These are phyloP conservation scores for Trochalopteron elliotii DNA, from an alignment of 2,113 vertebrate genomes.

Conservation along the genomic window DNA sequence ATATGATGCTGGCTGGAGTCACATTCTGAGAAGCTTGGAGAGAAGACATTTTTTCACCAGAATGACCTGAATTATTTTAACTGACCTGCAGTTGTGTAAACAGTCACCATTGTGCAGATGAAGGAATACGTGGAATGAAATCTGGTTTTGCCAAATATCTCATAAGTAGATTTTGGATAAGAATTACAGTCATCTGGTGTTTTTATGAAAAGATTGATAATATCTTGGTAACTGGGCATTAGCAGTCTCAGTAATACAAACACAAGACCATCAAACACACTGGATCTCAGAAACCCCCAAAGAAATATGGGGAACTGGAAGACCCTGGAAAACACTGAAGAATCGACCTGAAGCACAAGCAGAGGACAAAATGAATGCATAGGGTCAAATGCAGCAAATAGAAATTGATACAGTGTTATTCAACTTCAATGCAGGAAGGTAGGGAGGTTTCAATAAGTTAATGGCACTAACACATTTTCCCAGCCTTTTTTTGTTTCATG, in stretches of 20 bases:
- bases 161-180: background rate
- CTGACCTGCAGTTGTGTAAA: background rate
- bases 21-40: background rate
- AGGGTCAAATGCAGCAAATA: background rate
- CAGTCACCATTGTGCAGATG: background rate
- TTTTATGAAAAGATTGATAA: background rate
- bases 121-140: background rate
- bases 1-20: background rate
- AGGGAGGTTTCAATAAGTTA: background rate
- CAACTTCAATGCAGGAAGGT: rapidly evolving
- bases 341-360: background rate
- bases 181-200: background rate
- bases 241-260: background rate
- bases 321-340: background rate
- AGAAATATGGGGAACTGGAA: background rate
- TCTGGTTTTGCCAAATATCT: background rate
- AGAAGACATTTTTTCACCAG: background rate
- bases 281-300: background rate
- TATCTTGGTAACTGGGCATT: background rate
- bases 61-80: background rate
- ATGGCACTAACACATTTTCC: background rate
- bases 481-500: background rate
- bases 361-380: background rate
- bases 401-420: background rate
- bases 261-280: rapidly evolving